Evolutionary conservation across 2,888 invertebrate genomes (phyloP), one percentile per base, ranked within the genome.

Genomic region (Slavum lentiscoides): DNA sequence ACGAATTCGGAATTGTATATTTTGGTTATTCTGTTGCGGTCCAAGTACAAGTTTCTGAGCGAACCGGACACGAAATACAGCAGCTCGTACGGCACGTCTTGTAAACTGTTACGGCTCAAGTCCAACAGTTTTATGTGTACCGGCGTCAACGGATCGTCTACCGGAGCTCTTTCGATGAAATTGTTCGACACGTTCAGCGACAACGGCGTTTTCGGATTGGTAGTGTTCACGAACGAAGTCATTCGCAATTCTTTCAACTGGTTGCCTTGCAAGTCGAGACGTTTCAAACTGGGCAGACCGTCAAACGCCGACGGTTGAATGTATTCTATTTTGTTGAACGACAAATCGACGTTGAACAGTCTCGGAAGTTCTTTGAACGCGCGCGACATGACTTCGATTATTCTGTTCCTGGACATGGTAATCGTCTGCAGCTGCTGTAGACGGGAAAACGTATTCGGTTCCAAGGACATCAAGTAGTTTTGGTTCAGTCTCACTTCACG

Each of bases 251-350:
- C 89, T 37, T 90, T 90, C 74, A 95, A 87, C 84, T 91, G 90
- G 86, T 95, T 95, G 84, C 91, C 90, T 87, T 94, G 94, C 82
- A 95, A 88, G 86, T 95, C 94, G 81, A 96, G 88, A 85, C 92
- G 91, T 83, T 91, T 90, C 84, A 97, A 87, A 85, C 90, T 91
- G 37, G 93, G 91, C 84, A 96, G 88, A 85, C 93, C 91, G 81
- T 90, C 88, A 85, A 96, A 93, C 9, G 94, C 91, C 76, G 90
- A 90, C 67, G 90, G 89, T 82, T 92, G 92, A 84, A 97, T 90
- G 83, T 90, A 90, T 83, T 89, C 89, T 85, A 97, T 90, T 84
- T 91, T 89, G 88, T 97, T 97, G 85, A 93, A 91, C 75, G 94
- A 92, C 84, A 97, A 88, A 86, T 95, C 93, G 84, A 97, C 88